Evolutionary conservation across 2,888 invertebrate species (phyloP), one percentile per base, ranked within the genome.

Genomic region (Callyntrura guangdongensis): DNA sequence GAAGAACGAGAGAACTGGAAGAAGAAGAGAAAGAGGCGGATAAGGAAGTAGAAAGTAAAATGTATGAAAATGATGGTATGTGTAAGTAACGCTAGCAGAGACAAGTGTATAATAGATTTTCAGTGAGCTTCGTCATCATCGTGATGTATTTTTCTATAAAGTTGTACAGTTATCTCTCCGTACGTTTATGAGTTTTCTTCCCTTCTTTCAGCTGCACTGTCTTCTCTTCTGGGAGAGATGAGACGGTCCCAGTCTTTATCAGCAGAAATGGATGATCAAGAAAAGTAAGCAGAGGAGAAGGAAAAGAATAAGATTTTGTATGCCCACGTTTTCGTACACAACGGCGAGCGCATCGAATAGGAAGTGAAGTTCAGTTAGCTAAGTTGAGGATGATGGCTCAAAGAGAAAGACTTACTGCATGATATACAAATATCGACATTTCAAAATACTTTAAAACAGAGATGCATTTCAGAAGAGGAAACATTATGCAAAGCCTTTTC

Each of bases 91-190:
- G 56, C 20, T 59, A 22, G 49, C 20, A 77, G 36, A 56, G 36
- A 36, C 36, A 59, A 82, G 61, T n/a, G n/a, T 86, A 86, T 90
- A 86, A 90, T 86, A 86, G 90, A 82, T 90, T 90, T 90, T 74
- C 86, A 89, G 89, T 89, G 84, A 89, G 84, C 82, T 86, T 81
- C 56, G 72, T 74, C 22, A 49, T 27, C 56, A 49, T 25, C 22
- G 22, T 74, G 74, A 74, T 74, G 49, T 77, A 72, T 61, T 74
- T 90, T 56, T 86, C 61, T 64, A 27, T 81, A 67, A 53, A 59
- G 17, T 25, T 22, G 45, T 22, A 67, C 36, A 59, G n/a, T 36
- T 2, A 25, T 59, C 77, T 36, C 74, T 86, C 36, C 64, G 64
- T 59, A 74, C 72, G 77, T 72, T 61, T 86, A 86, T 86, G 64